A percentile compares a stretch with the other conserved stretches of the same genome.
phyloP scores from a whole-genome alignment of 2,888 invertebrate genomes.

The Lydus trimaculatus region DNA sequence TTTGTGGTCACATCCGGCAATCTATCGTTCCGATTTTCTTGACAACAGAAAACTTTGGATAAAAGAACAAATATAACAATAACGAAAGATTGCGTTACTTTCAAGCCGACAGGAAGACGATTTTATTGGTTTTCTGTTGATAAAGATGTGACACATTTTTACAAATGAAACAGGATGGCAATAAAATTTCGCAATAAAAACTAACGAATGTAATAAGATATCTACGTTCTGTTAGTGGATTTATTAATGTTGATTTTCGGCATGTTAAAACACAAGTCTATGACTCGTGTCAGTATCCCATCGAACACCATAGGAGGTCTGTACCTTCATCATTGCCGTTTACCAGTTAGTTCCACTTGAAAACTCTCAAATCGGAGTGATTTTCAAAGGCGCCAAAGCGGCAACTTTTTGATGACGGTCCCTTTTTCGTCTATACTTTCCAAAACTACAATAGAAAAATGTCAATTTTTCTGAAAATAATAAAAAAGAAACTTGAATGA shows the following conservation, averaged over 20 bases:
- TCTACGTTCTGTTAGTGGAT: neutral
- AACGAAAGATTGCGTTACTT: neutral
- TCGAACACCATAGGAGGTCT: conserved; percentile 26
- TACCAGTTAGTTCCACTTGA: conserved; percentile 25
- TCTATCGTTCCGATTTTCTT: neutral
- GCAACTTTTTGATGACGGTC: conserved; percentile 23
- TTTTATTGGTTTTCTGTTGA: neutral
- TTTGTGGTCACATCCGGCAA: conserved; percentile 4
- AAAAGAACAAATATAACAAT: neutral
- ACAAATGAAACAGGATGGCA: neutral
- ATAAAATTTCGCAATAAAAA: conserved; percentile 6
- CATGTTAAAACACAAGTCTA: conserved; percentile 9
- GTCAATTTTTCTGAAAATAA: neutral
- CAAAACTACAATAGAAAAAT: conserved; percentile 12
- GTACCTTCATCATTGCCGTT: conserved; percentile 20
- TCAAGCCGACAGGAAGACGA: conserved; percentile 1
- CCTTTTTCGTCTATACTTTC: conserved; percentile 23
- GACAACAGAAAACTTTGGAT: neutral
- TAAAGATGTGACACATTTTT: conserved; percentile 7
- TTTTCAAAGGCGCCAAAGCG: conserved; percentile 33
- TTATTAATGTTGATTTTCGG: conserved; percentile 3
- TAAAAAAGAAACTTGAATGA: neutral
- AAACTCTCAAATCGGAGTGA: conserved; percentile 13
- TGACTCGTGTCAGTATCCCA: conserved; percentile 26
- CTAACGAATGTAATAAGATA: neutral